Evolutionary conservation across 2,888 invertebrate genomes (phyloP).

Genomic region (Euzetes globulus): DNA sequence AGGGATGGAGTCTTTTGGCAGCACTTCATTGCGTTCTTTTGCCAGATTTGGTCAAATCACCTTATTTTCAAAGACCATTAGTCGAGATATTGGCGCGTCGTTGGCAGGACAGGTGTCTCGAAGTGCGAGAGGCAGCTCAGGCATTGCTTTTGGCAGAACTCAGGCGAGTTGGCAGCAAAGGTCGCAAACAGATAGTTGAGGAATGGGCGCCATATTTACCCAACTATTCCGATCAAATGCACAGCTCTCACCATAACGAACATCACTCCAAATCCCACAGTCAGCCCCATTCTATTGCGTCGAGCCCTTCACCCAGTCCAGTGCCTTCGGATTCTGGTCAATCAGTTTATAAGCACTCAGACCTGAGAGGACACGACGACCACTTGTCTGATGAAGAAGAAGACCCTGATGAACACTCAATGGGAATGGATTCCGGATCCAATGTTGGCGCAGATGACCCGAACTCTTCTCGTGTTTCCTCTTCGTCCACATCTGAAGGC

Average conservation of each 20-base stretch:
- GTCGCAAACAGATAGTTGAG: conserved; percentile 84
- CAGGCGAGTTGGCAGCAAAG: conserved; percentile 75
- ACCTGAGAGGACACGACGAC: conserved; percentile 12
- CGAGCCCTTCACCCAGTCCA: conserved; percentile 20
- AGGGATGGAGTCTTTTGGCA: conserved; percentile 93
- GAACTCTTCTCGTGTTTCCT: conserved; percentile 45
- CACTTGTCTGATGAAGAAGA: conserved; percentile 40
- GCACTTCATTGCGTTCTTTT: conserved; percentile 91
- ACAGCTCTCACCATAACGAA: background rate
- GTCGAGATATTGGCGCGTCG: conserved; percentile 94
- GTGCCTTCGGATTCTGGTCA: conserved; percentile 18
- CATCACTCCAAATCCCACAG: conserved; percentile 17
- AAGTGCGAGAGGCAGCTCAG: conserved; percentile 94
- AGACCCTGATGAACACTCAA: conserved; percentile 41
- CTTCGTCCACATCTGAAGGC: conserved; percentile 67
- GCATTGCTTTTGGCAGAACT: conserved; percentile 89
- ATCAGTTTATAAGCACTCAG: conserved; percentile 8
- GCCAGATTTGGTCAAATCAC: conserved; percentile 67
- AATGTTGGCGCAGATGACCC: conserved; percentile 35
- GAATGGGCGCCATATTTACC: conserved; percentile 94
- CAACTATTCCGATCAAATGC: conserved; percentile 54
- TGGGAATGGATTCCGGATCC: conserved; percentile 33
- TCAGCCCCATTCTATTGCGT: background rate
- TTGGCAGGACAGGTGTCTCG: conserved; percentile 98
- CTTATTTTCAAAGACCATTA: conserved; percentile 81